Evolutionary conservation across 2,888 invertebrate species (phyloP).

Genomic region (Hypena proboscidalis): DNA sequence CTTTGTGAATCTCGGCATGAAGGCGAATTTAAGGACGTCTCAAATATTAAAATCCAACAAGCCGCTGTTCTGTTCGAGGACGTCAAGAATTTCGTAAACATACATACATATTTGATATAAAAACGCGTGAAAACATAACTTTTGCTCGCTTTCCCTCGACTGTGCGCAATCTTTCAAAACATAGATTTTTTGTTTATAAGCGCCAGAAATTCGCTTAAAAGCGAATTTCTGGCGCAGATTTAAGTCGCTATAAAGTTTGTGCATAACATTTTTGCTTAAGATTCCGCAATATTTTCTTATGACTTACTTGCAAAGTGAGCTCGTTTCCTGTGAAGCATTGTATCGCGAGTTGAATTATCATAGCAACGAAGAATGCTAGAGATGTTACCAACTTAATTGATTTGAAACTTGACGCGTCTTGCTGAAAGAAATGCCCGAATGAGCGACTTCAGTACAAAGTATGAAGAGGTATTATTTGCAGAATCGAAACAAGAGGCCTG

Average conservation of each 20-base stretch:
- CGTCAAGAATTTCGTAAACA: slow-evolving; percentile 2
- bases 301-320: slow-evolving; percentile 68
- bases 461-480: slow-evolving; percentile 34
- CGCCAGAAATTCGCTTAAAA: too few species aligned
- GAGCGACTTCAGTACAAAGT: slow-evolving; percentile 22
- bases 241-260: background rate
- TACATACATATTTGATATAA: slow-evolving; percentile 5
- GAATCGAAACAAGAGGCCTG: slow-evolving; percentile 26
- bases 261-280: background rate
- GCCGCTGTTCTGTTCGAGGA: background rate
- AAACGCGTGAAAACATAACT: slow-evolving; percentile 1
- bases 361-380: slow-evolving; percentile 74
- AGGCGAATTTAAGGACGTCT: slow-evolving; percentile 5
- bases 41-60: slow-evolving; percentile 13
- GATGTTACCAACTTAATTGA: slow-evolving; percentile 72
- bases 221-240: too few species aligned
- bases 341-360: slow-evolving; percentile 75
- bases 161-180: slow-evolving; percentile 2
- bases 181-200: too few species aligned
- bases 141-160: slow-evolving; percentile 1
- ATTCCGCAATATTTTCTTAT: background rate
- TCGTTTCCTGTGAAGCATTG: slow-evolving; percentile 79
- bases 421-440: slow-evolving; percentile 50
- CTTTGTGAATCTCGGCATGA: slow-evolving; percentile 6
- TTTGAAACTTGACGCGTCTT: slow-evolving; percentile 75